Conservation (phyloP, 53 echinoderm and acorn worm genomes). For the Antedon mediterranea region DNA sequence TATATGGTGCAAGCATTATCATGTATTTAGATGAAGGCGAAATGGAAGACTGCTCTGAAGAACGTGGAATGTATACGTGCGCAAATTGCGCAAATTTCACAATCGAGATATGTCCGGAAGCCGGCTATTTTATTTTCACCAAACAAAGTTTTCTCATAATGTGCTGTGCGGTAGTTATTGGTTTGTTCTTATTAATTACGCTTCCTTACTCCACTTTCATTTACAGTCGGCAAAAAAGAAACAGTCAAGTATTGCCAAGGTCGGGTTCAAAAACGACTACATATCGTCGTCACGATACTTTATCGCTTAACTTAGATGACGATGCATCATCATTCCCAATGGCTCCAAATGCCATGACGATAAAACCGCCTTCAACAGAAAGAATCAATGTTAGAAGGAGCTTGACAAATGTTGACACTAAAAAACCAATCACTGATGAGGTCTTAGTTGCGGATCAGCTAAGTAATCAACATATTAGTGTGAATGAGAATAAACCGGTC, state of each 20-base stretch:
- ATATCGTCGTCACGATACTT: neutral
- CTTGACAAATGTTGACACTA: too few relatives aligned
- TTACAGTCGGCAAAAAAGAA: neutral
- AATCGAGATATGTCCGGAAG: too few relatives aligned
- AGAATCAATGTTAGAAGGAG: too few relatives aligned
- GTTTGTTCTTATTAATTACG: neutral
- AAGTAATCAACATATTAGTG: too few relatives aligned
- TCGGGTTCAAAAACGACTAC: neutral
- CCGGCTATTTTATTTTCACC: neutral
- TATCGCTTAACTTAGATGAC: neutral
- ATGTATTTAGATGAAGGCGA: neutral
- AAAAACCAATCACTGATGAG: neutral
- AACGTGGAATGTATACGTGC: neutral
- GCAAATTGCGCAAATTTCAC: too few relatives aligned
- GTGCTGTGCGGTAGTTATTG: neutral
- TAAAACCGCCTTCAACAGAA: too few relatives aligned
- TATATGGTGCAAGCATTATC: neutral
- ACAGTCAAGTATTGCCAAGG: neutral
- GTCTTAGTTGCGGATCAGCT: neutral
- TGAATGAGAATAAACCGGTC: neutral
- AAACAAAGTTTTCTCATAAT: neutral
- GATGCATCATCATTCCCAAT: neutral
- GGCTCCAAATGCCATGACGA: neutral
- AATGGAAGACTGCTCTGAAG: neutral
- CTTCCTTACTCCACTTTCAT: neutral